These are phyloP conservation scores for Aleiodes sp. DNA, from an alignment of 1,140 invertebrate species.

Conservation along the genomic window DNA sequence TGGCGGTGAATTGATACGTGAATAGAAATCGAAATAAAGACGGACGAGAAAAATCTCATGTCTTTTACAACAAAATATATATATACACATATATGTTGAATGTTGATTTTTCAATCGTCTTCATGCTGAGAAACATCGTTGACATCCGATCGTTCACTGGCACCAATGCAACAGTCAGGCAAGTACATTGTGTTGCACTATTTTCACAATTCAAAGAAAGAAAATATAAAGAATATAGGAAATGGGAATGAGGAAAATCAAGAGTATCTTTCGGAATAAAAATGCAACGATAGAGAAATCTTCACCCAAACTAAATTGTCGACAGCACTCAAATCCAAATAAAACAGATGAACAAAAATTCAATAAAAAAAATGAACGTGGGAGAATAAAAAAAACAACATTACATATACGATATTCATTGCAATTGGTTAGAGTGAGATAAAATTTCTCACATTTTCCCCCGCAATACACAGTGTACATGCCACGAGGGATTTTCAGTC, in stretches of 20 bases:
- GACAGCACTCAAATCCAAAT: neutral
- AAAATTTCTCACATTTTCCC: constrained; percentile 6
- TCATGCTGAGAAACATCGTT: neutral
- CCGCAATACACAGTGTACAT: neutral
- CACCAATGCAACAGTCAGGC: neutral
- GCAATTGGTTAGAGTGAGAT: neutral
- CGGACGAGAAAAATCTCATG: neutral
- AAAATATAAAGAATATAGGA: too few species aligned
- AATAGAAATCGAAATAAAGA: neutral
- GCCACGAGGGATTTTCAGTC: constrained; percentile 2
- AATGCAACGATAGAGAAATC: too few species aligned
- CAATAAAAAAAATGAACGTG: neutral
- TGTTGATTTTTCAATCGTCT: constrained; percentile 11
- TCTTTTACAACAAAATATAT: neutral
- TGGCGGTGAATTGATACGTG: too few species aligned
- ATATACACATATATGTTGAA: neutral
- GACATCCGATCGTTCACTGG: constrained; percentile 6
- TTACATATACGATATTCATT: constrained; percentile 2
- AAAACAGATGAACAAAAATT: neutral
- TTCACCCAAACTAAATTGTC: neutral
- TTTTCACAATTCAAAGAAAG: neutral
- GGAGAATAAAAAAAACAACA: neutral
- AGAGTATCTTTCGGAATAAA: neutral
- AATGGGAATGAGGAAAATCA: neutral
- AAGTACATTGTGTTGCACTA: neutral